Evolutionary conservation across 2,888 invertebrate species (phyloP).

Genomic region (Linnaemya vulpina): DNA sequence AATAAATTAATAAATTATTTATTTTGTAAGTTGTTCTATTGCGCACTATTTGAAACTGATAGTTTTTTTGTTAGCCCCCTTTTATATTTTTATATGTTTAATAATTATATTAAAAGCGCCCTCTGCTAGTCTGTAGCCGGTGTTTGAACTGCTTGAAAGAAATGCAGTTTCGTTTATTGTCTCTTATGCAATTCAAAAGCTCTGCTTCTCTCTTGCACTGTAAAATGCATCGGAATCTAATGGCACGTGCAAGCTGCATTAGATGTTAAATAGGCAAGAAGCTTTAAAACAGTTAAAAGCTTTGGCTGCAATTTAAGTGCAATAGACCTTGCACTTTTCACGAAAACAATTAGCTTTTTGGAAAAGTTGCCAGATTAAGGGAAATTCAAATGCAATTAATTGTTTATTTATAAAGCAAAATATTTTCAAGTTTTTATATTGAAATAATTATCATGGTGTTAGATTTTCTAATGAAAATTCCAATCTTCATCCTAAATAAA

Average conservation of each 20-base stretch:
- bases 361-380: slow-evolving; percentile 1
- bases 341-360: not conserved
- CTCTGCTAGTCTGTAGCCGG: slow-evolving; percentile 26
- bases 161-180: slow-evolving; percentile 50
- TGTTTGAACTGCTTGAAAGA: not conserved
- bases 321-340: slow-evolving; percentile 32
- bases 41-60: slow-evolving; percentile 3
- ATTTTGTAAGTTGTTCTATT: not conserved
- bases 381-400: slow-evolving; percentile 2
- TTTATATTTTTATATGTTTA: not conserved
- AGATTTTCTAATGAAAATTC: no score
- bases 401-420: no score
- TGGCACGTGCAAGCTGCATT: slow-evolving; percentile 51
- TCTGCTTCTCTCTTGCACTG: slow-evolving; percentile 27
- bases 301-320: slow-evolving; percentile 40
- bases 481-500: no score
- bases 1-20: not conserved
- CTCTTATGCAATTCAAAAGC: slow-evolving; percentile 27
- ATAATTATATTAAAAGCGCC: slow-evolving; percentile 7
- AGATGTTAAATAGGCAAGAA: slow-evolving; percentile 35
- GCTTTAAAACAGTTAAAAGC: slow-evolving; percentile 42
- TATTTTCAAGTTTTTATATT: no score
- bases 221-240: slow-evolving; percentile 47
- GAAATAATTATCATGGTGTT: no score
- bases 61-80: not conserved